Base-by-base conservation (phyloP, 1,140 invertebrate species). In the Drosophila teissieri region DNA sequence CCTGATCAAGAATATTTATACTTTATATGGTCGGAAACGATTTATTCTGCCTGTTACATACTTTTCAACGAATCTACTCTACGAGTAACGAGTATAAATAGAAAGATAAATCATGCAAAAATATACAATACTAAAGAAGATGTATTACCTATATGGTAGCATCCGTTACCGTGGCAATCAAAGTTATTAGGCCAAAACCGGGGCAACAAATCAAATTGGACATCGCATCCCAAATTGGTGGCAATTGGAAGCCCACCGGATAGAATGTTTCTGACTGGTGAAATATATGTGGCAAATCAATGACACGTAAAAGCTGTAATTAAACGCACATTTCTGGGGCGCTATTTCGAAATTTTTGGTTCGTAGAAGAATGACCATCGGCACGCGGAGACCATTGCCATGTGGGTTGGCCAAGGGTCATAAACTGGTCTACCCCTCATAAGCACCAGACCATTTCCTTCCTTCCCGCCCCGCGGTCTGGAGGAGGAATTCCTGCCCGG, bases 251-350 rank as follows among this genome's bases (percentile, higher is more conserved):
- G 44, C 34, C 34, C 19, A 48, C 34, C n/a, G 15, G 7, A 44
- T 27, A 46, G 36, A 51, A 48, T 34, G 42, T 46, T 34, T 55
- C 56, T 64, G 45, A 53, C 40, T 45, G 46, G 42, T 45, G 42
- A 64, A 53, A 62, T 51, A 61, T 63, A 70, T 85, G 64, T 78
- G 78, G 37, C 48, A 86, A 86, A 81, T 86, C 82, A 86, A 86
- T 86, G 82, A 78, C 69, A 86, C 78, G 82, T 86, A 81, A 86
- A 86, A 86, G 86, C 78, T 81, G 82, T 86, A 86, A 86, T 86
- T 86, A 86, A 86, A 86, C 82, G 83, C 82, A 81, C 75, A 85
- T 86, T 86, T 68, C 53, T 74, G 69, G 52, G 61, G 57, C 56
- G 45, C 58, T 42, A 48, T 68, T 57, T 73, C 46, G 52, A 61